Evolutionary conservation across 2,888 invertebrate genomes (phyloP).

Genomic region (Morinoia aosen): DNA sequence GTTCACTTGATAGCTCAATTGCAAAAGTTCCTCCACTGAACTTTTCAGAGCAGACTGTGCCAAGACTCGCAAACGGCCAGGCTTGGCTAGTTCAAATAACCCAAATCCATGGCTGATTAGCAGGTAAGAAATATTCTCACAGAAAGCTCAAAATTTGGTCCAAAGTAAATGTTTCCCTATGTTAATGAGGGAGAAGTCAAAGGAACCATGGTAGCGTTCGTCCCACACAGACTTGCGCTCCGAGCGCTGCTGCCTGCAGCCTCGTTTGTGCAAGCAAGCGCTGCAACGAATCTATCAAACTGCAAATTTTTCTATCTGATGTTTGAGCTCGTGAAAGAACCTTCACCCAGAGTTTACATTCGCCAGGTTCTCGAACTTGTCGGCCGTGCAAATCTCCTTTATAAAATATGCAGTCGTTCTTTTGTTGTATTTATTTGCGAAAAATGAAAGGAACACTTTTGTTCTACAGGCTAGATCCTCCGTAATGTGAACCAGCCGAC

Average conservation of each 20-base stretch:
- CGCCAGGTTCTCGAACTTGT: not conserved
- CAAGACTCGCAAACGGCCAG: not conserved
- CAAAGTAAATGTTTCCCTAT: constrained; percentile 4
- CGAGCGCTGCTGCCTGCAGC: not conserved
- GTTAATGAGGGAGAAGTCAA: not conserved
- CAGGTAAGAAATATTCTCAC: not conserved
- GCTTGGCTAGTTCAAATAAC: not conserved
- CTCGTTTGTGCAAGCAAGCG: not conserved
- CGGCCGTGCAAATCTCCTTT: not conserved
- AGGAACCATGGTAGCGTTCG: not conserved
- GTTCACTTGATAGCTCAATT: not conserved
- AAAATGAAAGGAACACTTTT: not conserved
- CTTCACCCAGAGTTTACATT: not conserved
- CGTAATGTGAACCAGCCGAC: no score
- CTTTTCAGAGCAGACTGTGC: not conserved
- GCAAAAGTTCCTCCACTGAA: not conserved
- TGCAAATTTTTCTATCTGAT: not conserved
- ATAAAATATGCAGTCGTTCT: not conserved
- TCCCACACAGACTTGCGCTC: not conserved
- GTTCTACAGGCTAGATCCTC: not conserved
- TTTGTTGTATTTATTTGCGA: not conserved
- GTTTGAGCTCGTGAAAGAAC: not conserved
- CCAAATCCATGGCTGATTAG: constrained; percentile 10
- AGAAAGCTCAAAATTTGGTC: not conserved
- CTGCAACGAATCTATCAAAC: not conserved